phyloP scores from a whole-genome alignment of 2,797 vertebrate species.

The Enoplosus armatus region DNA sequence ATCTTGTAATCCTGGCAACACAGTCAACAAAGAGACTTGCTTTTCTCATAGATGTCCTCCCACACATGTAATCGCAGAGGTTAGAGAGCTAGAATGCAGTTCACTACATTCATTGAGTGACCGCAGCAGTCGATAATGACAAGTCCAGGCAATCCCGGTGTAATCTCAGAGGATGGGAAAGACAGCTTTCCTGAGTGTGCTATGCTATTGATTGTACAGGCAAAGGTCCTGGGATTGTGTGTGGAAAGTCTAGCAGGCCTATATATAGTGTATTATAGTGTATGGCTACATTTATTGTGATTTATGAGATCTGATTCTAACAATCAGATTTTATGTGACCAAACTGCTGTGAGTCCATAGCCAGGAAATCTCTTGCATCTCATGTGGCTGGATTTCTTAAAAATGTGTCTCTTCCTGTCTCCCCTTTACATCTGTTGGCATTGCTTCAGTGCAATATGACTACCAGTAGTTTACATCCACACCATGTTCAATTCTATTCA shows the following conservation, averaged over 20 bases:
- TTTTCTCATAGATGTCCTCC: constrained; percentile 67
- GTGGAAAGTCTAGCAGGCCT: neutral
- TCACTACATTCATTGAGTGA: constrained; percentile 53
- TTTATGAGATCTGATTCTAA: constrained; percentile 8
- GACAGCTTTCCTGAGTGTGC: constrained; percentile 50
- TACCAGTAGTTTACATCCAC: neutral
- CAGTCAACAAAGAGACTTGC: constrained; percentile 74
- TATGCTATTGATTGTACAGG: constrained; percentile 38
- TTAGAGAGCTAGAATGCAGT: constrained; percentile 34
- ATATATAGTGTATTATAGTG: no score
- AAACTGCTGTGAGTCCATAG: neutral
- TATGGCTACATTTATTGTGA: neutral
- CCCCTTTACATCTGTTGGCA: neutral
- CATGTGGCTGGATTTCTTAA: constrained; percentile 1
- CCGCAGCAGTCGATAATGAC: constrained; percentile 60
- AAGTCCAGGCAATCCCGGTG: constrained; percentile 65
- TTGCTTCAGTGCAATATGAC: neutral
- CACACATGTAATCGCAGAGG: constrained; percentile 56
- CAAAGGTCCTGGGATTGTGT: constrained; percentile 32
- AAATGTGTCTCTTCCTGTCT: neutral
- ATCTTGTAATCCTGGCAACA: constrained; percentile 76
- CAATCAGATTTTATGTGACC: constrained; percentile 4
- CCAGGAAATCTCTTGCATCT: neutral
- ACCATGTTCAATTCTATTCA: neutral
- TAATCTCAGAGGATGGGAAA: constrained; percentile 55